Conservation (phyloP, 2,113 vertebrate genomes). For the Corythornis cristatus region DNA sequence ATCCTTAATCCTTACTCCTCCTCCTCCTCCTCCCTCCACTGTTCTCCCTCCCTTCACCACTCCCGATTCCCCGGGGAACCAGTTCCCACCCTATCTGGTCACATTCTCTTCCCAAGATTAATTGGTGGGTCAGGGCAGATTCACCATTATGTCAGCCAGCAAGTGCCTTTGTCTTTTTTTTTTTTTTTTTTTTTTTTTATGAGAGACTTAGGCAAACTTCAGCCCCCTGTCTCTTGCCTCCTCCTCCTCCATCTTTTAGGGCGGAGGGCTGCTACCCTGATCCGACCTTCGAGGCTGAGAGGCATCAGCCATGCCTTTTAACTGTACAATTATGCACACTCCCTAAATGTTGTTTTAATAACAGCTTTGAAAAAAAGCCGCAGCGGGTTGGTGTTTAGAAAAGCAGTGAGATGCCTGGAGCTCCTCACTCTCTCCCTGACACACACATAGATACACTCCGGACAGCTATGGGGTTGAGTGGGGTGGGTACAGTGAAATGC, state of each 20-base stretch:
- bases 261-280: neutral
- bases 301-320: constrained; percentile 20
- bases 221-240: neutral
- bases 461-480: neutral
- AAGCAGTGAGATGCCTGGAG: neutral
- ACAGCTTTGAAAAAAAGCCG: neutral
- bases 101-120: constrained; percentile 25
- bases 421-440: neutral
- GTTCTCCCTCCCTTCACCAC: too few species aligned
- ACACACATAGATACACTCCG: neutral
- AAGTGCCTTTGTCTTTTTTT: neutral
- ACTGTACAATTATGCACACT: neutral
- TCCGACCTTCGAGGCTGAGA: neutral
- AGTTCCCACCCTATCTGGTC: constrained; percentile 30
- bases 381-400: neutral
- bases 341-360: constrained; percentile 30
- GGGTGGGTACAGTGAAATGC: accelerated
- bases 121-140: constrained; percentile 4
- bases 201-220: neutral
- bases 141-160: constrained; percentile 38
- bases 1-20: neutral
- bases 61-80: neutral
- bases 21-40: neutral
- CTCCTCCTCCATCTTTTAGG: neutral
- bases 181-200: neutral